Evolutionary conservation across 2,888 invertebrate species (phyloP).

Genomic region (Oxyscelio sp.): DNA sequence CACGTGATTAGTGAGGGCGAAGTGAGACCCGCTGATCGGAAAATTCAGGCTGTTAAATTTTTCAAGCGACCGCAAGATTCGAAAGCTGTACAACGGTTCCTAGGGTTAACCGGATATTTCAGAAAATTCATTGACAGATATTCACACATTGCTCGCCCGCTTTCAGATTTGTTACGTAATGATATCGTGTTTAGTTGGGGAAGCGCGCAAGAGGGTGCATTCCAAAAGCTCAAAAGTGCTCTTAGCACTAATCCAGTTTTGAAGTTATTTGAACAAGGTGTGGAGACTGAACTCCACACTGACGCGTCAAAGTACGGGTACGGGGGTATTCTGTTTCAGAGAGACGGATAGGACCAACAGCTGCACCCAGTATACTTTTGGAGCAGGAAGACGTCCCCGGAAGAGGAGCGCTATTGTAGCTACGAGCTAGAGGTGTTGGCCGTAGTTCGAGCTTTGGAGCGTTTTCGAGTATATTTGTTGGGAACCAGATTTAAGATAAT

Average conservation of each 20-base stretch:
- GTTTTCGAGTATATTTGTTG: slow-evolving; percentile 1
- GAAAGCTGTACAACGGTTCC: not conserved
- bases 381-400: slow-evolving; percentile 11
- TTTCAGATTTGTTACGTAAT: slow-evolving; percentile 4
- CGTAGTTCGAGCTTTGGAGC: slow-evolving; percentile 32
- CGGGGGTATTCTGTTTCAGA: no score
- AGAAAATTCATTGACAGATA: slow-evolving; percentile 2
- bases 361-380: slow-evolving; percentile 60
- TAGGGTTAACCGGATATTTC: not conserved
- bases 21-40: slow-evolving; percentile 17
- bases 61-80: not conserved
- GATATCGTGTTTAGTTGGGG: slow-evolving; percentile 9
- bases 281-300: no score
- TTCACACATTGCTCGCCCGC: slow-evolving; percentile 15
- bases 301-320: no score
- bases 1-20: slow-evolving; percentile 6
- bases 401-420: no score
- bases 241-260: not conserved
- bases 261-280: slow-evolving; percentile 6
- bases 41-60: not conserved
- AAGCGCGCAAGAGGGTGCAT: not conserved
- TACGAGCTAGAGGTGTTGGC: slow-evolving; percentile 54
- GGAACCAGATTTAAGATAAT: no score
- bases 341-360: slow-evolving; percentile 41
- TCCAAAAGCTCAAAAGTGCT: not conserved